Conservation (phyloP, 1,140 invertebrate genomes). For the Drosophila aff. region DNA sequence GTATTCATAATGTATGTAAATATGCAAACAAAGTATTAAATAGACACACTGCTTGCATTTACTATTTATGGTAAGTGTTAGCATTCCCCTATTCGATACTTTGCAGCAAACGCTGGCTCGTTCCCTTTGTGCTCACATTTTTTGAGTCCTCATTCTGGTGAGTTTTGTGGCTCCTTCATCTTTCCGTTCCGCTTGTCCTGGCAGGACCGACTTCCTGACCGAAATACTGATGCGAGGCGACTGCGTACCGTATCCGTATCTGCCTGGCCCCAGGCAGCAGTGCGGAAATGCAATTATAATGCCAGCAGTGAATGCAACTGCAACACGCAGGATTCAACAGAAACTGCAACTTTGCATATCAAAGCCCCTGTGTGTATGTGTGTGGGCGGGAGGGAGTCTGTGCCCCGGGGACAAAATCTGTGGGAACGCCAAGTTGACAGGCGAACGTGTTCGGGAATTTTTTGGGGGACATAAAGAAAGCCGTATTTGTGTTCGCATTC, state of each 20-base stretch:
- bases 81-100: not conserved
- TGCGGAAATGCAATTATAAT: constrained; percentile 72
- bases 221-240: constrained; percentile 22
- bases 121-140: not conserved
- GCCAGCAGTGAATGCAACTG: constrained; percentile 11
- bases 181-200: not conserved
- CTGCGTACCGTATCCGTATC: not conserved
- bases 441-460: constrained; percentile 22
- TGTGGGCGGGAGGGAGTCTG: not conserved
- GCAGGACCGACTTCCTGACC: constrained; percentile 7
- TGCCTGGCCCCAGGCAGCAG: constrained; percentile 11
- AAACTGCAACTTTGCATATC: constrained; percentile 37
- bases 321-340: not conserved
- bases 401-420: constrained; percentile 6
- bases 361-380: constrained; percentile 12
- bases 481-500: not conserved
- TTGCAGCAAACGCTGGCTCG: no score
- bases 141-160: constrained; percentile 9
- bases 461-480: not conserved
- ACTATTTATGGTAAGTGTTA: not conserved
- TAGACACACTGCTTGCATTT: not conserved
- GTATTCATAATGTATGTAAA: not conserved
- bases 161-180: not conserved
- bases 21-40: not conserved
- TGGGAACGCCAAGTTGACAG: constrained; percentile 1